Evolutionary conservation across 2,888 invertebrate genomes (phyloP).

Genomic region (Heliconius sara): DNA sequence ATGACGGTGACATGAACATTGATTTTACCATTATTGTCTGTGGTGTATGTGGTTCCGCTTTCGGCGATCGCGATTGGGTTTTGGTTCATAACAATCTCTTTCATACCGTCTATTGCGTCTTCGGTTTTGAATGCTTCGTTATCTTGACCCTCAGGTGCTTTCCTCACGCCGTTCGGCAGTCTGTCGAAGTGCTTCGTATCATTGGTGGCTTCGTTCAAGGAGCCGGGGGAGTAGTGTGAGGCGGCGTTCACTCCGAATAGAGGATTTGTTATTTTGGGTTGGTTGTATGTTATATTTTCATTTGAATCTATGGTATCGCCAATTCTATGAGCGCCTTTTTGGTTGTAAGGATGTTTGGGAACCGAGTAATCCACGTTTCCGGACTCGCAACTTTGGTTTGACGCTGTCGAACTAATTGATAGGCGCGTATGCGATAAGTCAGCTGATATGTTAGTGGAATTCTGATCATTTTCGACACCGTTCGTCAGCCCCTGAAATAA

Average conservation of each 20-base stretch:
- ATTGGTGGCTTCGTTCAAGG: conserved; percentile 56
- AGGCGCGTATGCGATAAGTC: conserved; percentile 74
- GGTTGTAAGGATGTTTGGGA: conserved; percentile 71
- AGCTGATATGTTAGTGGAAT: conserved; percentile 68
- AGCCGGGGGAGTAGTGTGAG: conserved; percentile 75
- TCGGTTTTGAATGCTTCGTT: conserved; percentile 87
- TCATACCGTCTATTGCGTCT: conserved; percentile 85
- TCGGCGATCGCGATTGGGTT: conserved; percentile 80
- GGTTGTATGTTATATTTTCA: conserved; percentile 59
- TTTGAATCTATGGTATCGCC: conserved; percentile 63
- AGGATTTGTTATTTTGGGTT: conserved; percentile 73
- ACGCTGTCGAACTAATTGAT: conserved; percentile 75
- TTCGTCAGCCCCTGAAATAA: conserved; percentile 77
- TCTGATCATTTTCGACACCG: conserved; percentile 79
- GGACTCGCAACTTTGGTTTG: conserved; percentile 79
- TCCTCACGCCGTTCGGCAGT: conserved; percentile 83
- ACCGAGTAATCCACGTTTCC: conserved; percentile 71
- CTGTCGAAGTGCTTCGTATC: conserved; percentile 67
- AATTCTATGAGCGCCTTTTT: conserved; percentile 57
- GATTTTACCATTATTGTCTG: conserved; percentile 93
- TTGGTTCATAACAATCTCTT: conserved; percentile 77
- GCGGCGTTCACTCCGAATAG: conserved; percentile 80
- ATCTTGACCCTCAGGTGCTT: conserved; percentile 92
- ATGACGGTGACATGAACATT: conserved; percentile 94
- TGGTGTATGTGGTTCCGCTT: conserved; percentile 85